Evolutionary conservation across 2,113 vertebrate species (phyloP).

Genomic region (Penelope pileata): DNA sequence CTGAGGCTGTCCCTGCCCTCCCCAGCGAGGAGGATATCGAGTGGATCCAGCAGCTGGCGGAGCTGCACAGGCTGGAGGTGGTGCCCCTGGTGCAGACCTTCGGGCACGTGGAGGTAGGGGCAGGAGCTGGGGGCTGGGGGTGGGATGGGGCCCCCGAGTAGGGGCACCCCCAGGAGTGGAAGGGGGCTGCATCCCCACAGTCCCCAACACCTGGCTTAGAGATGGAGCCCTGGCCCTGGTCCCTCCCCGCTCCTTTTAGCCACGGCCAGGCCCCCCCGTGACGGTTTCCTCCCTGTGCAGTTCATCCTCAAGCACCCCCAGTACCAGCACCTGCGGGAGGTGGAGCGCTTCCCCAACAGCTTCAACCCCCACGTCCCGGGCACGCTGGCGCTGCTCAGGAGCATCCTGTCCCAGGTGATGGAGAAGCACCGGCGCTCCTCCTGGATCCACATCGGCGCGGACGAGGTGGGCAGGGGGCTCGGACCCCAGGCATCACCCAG

Average conservation of each 20-base stretch:
- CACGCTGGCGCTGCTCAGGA: slow-evolving; percentile 71
- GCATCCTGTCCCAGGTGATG: slow-evolving; percentile 75
- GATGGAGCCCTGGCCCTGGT: neutral
- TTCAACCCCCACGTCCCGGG: slow-evolving; percentile 75
- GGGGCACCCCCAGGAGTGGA: neutral
- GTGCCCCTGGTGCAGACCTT: slow-evolving; percentile 84
- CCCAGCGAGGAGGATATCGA: slow-evolving; percentile 76
- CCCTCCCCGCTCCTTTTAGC: neutral
- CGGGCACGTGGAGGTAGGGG: slow-evolving; percentile 81
- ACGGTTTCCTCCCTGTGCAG: neutral
- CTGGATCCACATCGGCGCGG: slow-evolving; percentile 78
- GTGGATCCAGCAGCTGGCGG: slow-evolving; percentile 73
- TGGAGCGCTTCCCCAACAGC: slow-evolving; percentile 80
- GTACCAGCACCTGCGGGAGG: slow-evolving; percentile 76
- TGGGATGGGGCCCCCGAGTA: neutral
- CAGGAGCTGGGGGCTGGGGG: neutral
- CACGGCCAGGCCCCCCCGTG: neutral
- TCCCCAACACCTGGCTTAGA: neutral
- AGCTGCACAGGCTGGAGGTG: slow-evolving; percentile 75
- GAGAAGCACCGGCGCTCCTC: slow-evolving; percentile 68
- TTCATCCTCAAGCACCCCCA: slow-evolving; percentile 83
- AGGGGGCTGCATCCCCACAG: neutral
- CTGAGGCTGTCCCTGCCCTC: slow-evolving; percentile 30
- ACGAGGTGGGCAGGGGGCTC: slow-evolving; percentile 65
- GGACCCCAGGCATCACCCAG: accelerated